Percentiles rank a stretch among this genome's conserved stretches.
phyloP scores from a whole-genome alignment of 2,797 vertebrate species.

The Hylomyscus alleni region DNA sequence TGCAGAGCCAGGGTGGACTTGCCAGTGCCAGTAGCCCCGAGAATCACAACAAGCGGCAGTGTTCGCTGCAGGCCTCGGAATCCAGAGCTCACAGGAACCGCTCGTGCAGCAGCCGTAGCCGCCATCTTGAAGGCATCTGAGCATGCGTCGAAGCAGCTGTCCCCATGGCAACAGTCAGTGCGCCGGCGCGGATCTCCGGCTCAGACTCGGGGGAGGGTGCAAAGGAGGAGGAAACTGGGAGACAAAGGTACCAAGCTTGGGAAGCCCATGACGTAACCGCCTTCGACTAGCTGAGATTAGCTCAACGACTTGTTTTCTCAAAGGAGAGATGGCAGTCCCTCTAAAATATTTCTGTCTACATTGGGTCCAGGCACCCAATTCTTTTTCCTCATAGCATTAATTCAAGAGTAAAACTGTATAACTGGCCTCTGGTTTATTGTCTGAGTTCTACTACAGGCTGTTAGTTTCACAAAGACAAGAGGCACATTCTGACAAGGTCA shows the following conservation, averaged over 20 bases:
- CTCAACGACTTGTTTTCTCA: background rate
- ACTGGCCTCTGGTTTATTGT: background rate
- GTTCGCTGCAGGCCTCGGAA: conserved; percentile 58
- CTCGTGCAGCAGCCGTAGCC: conserved; percentile 55
- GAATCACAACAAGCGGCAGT: conserved; percentile 94
- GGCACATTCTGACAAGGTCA: conserved; percentile 35
- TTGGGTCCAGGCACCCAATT: background rate
- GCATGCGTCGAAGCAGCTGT: conserved; percentile 64
- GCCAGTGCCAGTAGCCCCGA: conserved; percentile 96
- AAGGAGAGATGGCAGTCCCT: background rate
- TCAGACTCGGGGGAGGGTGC: fast-evolving
- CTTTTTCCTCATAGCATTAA: conserved; percentile 59
- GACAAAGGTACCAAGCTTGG: background rate
- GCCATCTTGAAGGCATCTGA: conserved; percentile 76
- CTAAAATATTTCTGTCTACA: conserved; percentile 21
- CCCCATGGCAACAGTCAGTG: background rate
- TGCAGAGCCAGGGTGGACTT: conserved; percentile 96
- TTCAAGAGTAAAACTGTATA: conserved; percentile 36
- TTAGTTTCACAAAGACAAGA: conserved; percentile 56
- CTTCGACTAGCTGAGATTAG: background rate
- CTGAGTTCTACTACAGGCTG: conserved; percentile 24
- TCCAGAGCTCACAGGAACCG: background rate
- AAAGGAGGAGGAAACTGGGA: fast-evolving
- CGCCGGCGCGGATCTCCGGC: conserved; percentile 36
- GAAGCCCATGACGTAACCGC: background rate